Evolutionary conservation across 2,113 vertebrate genomes (phyloP), one percentile per base, ranked within the genome.

Genomic region (Monopterus albus): DNA sequence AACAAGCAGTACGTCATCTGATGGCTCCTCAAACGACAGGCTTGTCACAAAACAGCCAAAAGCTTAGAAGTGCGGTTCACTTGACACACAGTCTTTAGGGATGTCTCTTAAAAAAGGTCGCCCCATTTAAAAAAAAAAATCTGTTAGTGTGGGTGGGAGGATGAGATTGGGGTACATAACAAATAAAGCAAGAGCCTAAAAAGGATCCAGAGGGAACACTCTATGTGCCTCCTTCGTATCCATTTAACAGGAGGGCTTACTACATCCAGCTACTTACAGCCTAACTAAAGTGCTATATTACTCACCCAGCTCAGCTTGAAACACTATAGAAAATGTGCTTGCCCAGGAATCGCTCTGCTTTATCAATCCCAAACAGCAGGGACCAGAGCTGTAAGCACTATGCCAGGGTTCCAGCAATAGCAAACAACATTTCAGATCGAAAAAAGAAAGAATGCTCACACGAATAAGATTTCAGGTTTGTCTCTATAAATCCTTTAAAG

Each of bases 351-450:
- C 89, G 75, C 81, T 87, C 81, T 87, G 69, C 84, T 92, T 91
- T 92, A 92, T 92, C 89, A 91, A 92, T 87, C 84, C 88, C 79
- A 75, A 91, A 80, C 90, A 91, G 90, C 88, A 87, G 89, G 89
- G 82, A 83, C 81, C 68, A 71, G 55, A 68, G 88, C 88, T 88
- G 83, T 86, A 84, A 89, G 83, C 82, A 74, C 62, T 55, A 86
- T 75, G 85, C 84, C 85, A 83, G 71, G 75, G 75, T 71, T 84
- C 69, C 70, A 58, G 78, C 83, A 85, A 87, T 49, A 82, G 85
- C 69, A 82, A 87, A 88, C 80, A 87, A 71, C 78, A 87, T 88
- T 85, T 86, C 79, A 88, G 72, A 82, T 51, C 20, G 64, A 36
- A 59, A 73, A 81, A 38, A 72, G 38, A 60, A 26, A 72, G 66